A percentile compares a stretch with the other conserved stretches of the same genome.
These are phyloP conservation scores for Standfussiana lucernea DNA, from an alignment of 2,888 invertebrate species.

Conservation along the genomic window DNA sequence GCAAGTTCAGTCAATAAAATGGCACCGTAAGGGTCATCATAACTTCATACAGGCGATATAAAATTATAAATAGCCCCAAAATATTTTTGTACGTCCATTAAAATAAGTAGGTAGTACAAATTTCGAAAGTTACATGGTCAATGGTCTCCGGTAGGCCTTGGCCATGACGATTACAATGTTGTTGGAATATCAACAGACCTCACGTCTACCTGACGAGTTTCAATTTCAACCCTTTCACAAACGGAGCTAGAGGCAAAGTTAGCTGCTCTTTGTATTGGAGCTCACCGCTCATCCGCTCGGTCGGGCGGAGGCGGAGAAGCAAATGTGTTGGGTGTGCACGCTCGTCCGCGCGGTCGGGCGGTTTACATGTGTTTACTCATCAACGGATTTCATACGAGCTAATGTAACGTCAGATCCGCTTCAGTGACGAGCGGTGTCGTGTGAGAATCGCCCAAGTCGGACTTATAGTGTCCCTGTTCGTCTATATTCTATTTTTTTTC, in stretches of 20 bases:
- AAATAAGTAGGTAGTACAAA: constrained; percentile 62
- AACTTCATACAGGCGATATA: constrained; percentile 1
- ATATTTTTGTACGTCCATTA: constrained; percentile 25
- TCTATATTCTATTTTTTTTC: too few species aligned
- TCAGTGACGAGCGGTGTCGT: background rate
- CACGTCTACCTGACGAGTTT: constrained; percentile 47
- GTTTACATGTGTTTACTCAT: background rate
- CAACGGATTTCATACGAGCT: background rate
- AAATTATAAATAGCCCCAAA: constrained; percentile 32
- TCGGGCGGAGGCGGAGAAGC: background rate
- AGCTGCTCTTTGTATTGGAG: background rate
- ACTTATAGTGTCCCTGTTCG: background rate
- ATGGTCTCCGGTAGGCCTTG: constrained; percentile 67
- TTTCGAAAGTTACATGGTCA: constrained; percentile 70
- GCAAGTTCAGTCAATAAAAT: constrained; percentile 18
- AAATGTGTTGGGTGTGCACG: background rate
- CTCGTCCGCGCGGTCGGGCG: background rate
- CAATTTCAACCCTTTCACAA: constrained; percentile 62
- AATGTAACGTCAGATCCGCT: background rate
- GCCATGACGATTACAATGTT: constrained; percentile 68
- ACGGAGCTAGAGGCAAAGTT: constrained; percentile 1
- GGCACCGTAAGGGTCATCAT: background rate
- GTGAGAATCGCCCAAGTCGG: background rate
- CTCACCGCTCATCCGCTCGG: background rate
- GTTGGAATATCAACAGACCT: constrained; percentile 64